Percentiles rank a stretch among this genome's conserved stretches.
These are phyloP conservation scores for Agrochola macilenta DNA, from an alignment of 2,888 invertebrate species.

Conservation along the genomic window DNA sequence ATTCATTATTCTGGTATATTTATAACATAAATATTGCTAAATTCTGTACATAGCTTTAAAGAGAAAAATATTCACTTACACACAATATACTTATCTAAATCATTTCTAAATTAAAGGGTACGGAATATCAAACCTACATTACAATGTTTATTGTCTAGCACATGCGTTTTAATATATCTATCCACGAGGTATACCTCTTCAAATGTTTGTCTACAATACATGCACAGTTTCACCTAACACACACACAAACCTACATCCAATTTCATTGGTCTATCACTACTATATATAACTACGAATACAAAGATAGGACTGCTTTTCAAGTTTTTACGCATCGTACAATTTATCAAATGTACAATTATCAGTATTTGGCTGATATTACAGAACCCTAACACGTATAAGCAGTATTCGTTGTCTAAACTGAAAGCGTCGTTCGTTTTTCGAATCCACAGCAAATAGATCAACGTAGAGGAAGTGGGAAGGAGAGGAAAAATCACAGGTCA, in stretches of 20 bases:
- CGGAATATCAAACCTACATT: slow-evolving; percentile 51
- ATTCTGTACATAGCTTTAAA: slow-evolving; percentile 46
- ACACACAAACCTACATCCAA: slow-evolving; percentile 81
- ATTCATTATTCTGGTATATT: neutral
- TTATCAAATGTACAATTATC: slow-evolving; percentile 57
- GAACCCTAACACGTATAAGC: slow-evolving; percentile 65
- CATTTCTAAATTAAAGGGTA: slow-evolving; percentile 48
- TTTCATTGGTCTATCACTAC: slow-evolving; percentile 80
- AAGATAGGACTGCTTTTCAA: slow-evolving; percentile 73
- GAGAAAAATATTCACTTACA: slow-evolving; percentile 44
- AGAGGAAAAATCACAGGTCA: slow-evolving; percentile 85
- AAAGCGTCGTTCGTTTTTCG: slow-evolving; percentile 74
- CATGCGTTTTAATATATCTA: slow-evolving; percentile 75
- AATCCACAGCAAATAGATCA: slow-evolving; percentile 77
- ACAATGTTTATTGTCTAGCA: slow-evolving; percentile 63
- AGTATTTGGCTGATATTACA: slow-evolving; percentile 53
- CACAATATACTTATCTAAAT: slow-evolving; percentile 41
- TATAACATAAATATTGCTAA: slow-evolving; percentile 27
- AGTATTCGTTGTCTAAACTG: slow-evolving; percentile 60
- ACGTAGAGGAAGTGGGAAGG: slow-evolving; percentile 78
- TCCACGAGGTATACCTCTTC: slow-evolving; percentile 65
- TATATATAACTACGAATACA: slow-evolving; percentile 73
- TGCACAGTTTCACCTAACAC: slow-evolving; percentile 85
- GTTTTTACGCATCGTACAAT: slow-evolving; percentile 73
- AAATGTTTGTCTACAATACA: slow-evolving; percentile 77